Evolutionary conservation across 2,797 vertebrate species (phyloP).

Genomic region (Natrix natrix): DNA sequence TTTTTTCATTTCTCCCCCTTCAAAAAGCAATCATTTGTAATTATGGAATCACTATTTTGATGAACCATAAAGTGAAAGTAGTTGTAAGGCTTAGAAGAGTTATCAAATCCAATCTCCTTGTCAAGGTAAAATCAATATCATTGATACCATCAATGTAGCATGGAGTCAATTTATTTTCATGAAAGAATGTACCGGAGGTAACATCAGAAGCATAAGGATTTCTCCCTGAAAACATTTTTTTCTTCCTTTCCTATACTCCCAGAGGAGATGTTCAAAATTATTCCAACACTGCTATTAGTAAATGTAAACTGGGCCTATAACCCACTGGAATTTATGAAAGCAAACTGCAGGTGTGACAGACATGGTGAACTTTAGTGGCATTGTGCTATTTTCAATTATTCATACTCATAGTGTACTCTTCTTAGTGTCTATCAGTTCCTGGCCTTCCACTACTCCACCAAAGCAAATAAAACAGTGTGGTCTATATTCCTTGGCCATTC

Average conservation of each 20-base stretch:
- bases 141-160: neutral
- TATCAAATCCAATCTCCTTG: neutral
- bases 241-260: neutral
- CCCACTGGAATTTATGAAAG: neutral
- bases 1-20: neutral
- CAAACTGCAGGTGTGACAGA: neutral
- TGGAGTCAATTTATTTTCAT: neutral
- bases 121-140: neutral
- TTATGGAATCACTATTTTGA: neutral
- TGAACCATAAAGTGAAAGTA: neutral
- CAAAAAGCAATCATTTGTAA: neutral
- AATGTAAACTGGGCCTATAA: neutral
- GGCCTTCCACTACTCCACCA: neutral
- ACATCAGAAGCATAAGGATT: no score
- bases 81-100: neutral
- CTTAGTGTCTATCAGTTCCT: neutral
- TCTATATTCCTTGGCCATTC: neutral
- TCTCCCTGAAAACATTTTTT: neutral
- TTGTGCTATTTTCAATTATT: neutral
- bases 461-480: neutral
- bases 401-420: neutral
- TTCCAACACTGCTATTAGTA: neutral
- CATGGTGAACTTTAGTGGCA: neutral
- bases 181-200: neutral
- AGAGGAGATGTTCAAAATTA: neutral